Evolutionary conservation across 2,797 vertebrate genomes (phyloP).

Genomic region (Fratercula arctica): DNA sequence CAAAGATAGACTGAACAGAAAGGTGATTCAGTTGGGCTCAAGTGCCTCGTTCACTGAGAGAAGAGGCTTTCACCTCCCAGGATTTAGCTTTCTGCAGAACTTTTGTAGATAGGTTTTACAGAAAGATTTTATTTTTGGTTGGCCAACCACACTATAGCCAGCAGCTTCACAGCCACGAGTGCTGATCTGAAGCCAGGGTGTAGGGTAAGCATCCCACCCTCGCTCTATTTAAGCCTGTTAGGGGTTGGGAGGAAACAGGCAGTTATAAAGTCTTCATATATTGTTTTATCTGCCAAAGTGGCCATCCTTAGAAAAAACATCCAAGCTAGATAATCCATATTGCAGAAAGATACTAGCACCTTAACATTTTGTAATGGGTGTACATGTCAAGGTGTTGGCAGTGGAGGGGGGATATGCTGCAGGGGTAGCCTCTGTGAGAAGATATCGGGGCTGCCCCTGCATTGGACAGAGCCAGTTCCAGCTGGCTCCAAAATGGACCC

Average conservation of each 20-base stretch:
- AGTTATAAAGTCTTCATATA: background rate
- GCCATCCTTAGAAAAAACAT: background rate
- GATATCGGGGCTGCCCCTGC: too few species aligned
- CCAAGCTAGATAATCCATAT: background rate
- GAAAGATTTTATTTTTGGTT: background rate
- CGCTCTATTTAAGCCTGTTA: background rate
- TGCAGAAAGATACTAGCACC: background rate
- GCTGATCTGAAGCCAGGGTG: background rate
- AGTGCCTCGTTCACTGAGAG: background rate
- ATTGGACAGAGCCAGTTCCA: too few species aligned
- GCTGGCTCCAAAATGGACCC: background rate
- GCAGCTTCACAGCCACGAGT: background rate
- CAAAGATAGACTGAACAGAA: background rate
- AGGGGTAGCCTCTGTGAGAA: background rate
- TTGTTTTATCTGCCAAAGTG: background rate
- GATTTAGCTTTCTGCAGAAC: background rate
- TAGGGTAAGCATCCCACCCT: background rate
- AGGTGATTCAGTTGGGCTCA: background rate
- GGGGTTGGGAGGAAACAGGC: background rate
- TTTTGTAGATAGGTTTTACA: background rate
- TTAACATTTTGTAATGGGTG: background rate
- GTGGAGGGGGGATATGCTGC: rapidly evolving
- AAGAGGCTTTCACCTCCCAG: background rate
- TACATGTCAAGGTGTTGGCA: background rate
- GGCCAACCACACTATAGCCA: background rate